A percentile compares a stretch with the other conserved stretches of the same genome.
These are phyloP conservation scores for Brassicogethes aeneus DNA, from an alignment of 2,888 invertebrate genomes.

Conservation along the genomic window DNA sequence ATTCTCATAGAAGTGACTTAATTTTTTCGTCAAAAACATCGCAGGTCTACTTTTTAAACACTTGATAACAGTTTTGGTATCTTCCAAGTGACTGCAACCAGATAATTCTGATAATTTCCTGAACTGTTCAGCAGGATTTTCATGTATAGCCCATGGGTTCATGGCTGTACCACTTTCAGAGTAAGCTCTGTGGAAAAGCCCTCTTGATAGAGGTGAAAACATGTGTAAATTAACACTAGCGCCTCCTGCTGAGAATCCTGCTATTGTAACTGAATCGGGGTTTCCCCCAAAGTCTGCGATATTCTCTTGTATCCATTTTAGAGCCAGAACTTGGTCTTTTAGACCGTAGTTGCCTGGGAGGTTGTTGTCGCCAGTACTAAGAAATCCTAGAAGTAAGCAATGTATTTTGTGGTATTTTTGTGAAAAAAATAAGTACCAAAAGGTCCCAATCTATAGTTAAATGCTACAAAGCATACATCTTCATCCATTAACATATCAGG, in stretches of 20 bases:
- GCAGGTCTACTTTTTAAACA: constrained; percentile 57
- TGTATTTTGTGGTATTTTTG: too few relatives aligned
- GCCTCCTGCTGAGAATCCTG: constrained; percentile 66
- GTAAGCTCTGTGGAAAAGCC: constrained; percentile 51
- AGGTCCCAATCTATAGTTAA: not conserved
- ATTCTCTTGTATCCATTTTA: constrained; percentile 61
- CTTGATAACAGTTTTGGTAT: constrained; percentile 42
- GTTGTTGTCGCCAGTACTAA: constrained; percentile 61
- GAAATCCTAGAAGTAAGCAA: constrained; percentile 64
- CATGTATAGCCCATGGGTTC: constrained; percentile 48
- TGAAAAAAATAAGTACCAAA: not conserved
- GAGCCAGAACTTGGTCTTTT: constrained; percentile 63
- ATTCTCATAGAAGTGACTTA: not conserved
- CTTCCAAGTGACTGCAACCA: constrained; percentile 54
- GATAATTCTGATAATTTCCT: constrained; percentile 49
- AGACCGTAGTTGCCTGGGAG: constrained; percentile 65
- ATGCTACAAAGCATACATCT: not conserved
- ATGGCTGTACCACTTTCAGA: constrained; percentile 64
- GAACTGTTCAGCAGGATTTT: constrained; percentile 52
- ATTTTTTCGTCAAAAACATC: not conserved
- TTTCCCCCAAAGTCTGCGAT: constrained; percentile 64
- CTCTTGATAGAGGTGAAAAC: constrained; percentile 52
- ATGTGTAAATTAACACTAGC: constrained; percentile 67
- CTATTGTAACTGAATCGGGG: constrained; percentile 56
- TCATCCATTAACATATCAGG: not conserved